phyloP scores from a whole-genome alignment of 2,888 invertebrate genomes.

The Resseliella maxima region DNA sequence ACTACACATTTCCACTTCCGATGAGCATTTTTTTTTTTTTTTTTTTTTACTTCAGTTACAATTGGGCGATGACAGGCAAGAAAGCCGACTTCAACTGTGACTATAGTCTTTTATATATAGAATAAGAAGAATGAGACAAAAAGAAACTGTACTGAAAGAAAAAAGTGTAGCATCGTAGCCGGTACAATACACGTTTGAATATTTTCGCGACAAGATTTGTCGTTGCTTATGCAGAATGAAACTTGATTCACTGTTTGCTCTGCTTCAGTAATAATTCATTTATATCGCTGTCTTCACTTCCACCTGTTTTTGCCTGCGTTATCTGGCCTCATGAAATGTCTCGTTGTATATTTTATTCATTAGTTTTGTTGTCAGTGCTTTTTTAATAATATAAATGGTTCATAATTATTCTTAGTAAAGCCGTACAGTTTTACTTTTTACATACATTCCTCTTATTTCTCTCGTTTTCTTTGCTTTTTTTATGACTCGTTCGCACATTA shows the following conservation, averaged over 20 bases:
- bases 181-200: background rate
- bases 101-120: no score
- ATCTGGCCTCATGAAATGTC: conserved; percentile 25
- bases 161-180: background rate
- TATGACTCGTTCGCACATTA: background rate
- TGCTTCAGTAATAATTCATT: conserved; percentile 49
- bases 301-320: background rate
- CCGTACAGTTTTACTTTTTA: conserved; percentile 7
- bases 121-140: no score
- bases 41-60: background rate
- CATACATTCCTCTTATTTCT: background rate
- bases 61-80: no score
- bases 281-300: conserved; percentile 44
- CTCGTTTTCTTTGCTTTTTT: background rate
- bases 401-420: conserved; percentile 44
- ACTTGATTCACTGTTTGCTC: background rate
- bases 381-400: conserved; percentile 53
- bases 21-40: background rate
- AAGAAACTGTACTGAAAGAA: no score
- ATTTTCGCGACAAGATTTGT: background rate
- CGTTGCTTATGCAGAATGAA: background rate
- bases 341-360: conserved; percentile 37
- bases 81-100: no score
- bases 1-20: background rate
- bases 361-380: conserved; percentile 35